Percentiles rank a stretch among this genome's conserved stretches.
Conservation (phyloP, 2,888 invertebrate genomes). For the Volucella inanis region DNA sequence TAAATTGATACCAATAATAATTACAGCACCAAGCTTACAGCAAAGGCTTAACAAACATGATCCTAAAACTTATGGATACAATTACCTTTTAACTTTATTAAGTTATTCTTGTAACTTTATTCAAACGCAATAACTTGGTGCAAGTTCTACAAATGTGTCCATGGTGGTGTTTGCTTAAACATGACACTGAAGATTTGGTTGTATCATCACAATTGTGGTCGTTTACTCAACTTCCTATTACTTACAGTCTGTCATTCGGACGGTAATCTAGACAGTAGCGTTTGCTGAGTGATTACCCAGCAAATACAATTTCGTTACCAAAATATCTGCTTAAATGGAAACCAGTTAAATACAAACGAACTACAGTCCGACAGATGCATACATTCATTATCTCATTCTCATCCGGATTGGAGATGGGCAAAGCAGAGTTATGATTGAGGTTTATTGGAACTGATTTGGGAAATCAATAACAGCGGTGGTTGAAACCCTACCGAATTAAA, state of each 20-base stretch:
- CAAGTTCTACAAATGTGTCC: background rate
- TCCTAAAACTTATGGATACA: too few species aligned
- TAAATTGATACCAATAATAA: too few species aligned
- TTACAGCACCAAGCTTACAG: too few species aligned
- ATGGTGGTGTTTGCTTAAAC: background rate
- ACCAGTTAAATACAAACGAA: constrained; percentile 57
- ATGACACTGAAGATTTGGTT: background rate
- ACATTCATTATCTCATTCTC: too few species aligned
- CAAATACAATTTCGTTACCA: constrained; percentile 66
- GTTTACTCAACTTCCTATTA: constrained; percentile 21
- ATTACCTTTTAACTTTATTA: too few species aligned
- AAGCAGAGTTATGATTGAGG: background rate
- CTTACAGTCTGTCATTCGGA: background rate
- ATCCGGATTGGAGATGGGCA: background rate
- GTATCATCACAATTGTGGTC: constrained; percentile 51
- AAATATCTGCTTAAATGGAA: constrained; percentile 57
- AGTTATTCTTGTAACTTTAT: constrained; percentile 7
- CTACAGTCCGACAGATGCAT: constrained; percentile 32
- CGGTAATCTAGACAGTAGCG: constrained; percentile 29
- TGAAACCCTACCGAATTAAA: too few species aligned
- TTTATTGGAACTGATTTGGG: background rate
- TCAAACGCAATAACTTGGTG: constrained; percentile 36
- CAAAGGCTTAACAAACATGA: too few species aligned
- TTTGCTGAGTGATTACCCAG: constrained; percentile 35
- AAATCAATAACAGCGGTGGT: too few species aligned